A percentile compares a stretch with the other conserved stretches of the same genome.
Conservation (phyloP, 2,797 vertebrate genomes). For the Lagorchestes hirsutus region DNA sequence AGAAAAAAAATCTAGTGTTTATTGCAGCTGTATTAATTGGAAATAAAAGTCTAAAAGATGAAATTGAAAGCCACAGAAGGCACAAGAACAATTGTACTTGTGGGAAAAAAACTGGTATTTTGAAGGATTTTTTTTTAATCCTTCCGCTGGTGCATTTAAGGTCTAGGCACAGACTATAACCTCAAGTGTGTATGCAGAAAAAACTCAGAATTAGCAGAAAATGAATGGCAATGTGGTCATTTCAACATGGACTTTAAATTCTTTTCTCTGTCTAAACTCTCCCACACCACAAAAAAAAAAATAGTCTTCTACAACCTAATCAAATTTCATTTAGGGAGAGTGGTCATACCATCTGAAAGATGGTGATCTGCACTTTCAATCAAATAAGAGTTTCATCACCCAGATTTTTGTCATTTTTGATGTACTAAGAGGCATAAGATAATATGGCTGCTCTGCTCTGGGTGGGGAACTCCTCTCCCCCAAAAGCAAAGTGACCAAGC, state of each 20-base stretch:
- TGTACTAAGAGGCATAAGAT: slow-evolving; percentile 81
- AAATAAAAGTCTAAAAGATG: slow-evolving; percentile 86
- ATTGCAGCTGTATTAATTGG: slow-evolving; percentile 89
- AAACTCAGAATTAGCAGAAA: slow-evolving; percentile 83
- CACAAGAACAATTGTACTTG: slow-evolving; percentile 89
- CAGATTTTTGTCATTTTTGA: slow-evolving; percentile 68
- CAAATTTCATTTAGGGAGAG: slow-evolving; percentile 72
- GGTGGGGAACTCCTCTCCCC: slow-evolving; percentile 60
- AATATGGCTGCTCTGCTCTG: slow-evolving; percentile 81
- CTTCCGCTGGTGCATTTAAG: slow-evolving; percentile 90
- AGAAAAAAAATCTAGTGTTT: slow-evolving; percentile 85
- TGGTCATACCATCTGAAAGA: slow-evolving; percentile 67
- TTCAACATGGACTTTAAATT: slow-evolving; percentile 79
- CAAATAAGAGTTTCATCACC: slow-evolving; percentile 70
- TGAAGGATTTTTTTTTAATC: slow-evolving; percentile 87
- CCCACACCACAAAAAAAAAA: slow-evolving; percentile 65
- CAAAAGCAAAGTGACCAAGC: slow-evolving; percentile 66
- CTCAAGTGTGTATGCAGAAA: slow-evolving; percentile 86
- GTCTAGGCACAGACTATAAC: slow-evolving; percentile 89
- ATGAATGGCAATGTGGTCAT: slow-evolving; percentile 77
- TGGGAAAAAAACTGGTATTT: slow-evolving; percentile 87
- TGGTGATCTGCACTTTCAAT: slow-evolving; percentile 66
- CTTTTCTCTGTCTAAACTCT: slow-evolving; percentile 80
- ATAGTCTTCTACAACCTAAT: slow-evolving; percentile 80
- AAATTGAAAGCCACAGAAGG: slow-evolving; percentile 90